Conservation (phyloP, 1,140 invertebrate species). For the Aphidius ervi region DNA sequence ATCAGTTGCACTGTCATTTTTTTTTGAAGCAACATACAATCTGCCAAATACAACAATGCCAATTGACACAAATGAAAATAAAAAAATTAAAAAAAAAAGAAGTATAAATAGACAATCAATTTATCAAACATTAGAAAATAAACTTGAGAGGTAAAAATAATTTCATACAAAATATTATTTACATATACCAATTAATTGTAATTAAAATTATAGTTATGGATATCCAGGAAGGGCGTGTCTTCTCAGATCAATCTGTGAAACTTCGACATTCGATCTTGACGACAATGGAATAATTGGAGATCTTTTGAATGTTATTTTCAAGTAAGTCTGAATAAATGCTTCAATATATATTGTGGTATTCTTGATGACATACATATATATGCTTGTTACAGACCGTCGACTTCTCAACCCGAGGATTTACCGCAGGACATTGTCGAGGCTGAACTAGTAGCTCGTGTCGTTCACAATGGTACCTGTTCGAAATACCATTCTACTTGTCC, state of each 20-base stretch:
- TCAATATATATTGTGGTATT: constrained; percentile 3
- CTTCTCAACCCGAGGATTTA: constrained; percentile 42
- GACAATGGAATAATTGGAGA: constrained; percentile 50
- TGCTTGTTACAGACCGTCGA: constrained; percentile 40
- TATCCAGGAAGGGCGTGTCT: constrained; percentile 45
- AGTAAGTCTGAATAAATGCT: constrained; percentile 35
- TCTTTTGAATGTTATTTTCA: constrained; percentile 48
- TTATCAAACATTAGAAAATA: constrained; percentile 41
- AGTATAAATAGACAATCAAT: constrained; percentile 40
- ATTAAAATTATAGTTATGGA: constrained; percentile 32
- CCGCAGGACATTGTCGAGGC: constrained; percentile 44
- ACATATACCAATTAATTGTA: too few species aligned
- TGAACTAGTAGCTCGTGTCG: constrained; percentile 38
- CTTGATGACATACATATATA: neutral
- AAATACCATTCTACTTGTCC: constrained; percentile 46
- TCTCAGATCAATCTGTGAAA: constrained; percentile 49
- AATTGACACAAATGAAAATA: constrained; percentile 28
- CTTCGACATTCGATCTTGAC: constrained; percentile 40
- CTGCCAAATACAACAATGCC: constrained; percentile 52
- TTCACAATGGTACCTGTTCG: constrained; percentile 41
- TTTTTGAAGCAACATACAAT: constrained; percentile 69
- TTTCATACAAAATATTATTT: neutral
- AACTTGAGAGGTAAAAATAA: constrained; percentile 40
- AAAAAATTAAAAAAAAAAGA: constrained; percentile 25
- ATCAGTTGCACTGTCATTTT: constrained; percentile 69